phyloP scores from a whole-genome alignment of 2,797 vertebrate genomes.

The Brotula barbata region DNA sequence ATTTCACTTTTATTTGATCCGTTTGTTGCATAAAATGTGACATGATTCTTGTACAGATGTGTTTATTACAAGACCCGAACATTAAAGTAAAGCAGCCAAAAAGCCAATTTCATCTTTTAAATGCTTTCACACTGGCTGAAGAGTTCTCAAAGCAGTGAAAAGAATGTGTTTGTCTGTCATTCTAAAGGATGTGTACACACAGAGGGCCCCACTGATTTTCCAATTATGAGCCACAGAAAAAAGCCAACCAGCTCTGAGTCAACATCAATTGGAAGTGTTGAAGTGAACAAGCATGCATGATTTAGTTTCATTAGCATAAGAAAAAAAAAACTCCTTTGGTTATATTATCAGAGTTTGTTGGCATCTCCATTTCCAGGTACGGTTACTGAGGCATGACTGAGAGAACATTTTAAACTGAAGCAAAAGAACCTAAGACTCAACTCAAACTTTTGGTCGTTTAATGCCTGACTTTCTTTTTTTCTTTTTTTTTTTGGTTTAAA shows the following conservation, averaged over 20 bases:
- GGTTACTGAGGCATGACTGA: constrained; percentile 14
- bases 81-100: constrained; percentile 47
- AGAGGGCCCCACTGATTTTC: constrained; percentile 57
- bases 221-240: constrained; percentile 52
- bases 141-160: constrained; percentile 42
- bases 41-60: constrained; percentile 45
- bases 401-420: constrained; percentile 4
- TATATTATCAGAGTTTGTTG: constrained; percentile 34
- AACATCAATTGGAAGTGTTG: constrained; percentile 43
- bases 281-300: constrained; percentile 43
- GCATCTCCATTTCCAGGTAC: constrained; percentile 11
- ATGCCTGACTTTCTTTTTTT: constrained; percentile 11
- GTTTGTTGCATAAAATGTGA: constrained; percentile 59
- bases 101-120: constrained; percentile 65
- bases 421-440: constrained; percentile 19
- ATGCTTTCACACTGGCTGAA: constrained; percentile 52
- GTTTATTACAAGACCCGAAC: constrained; percentile 38
- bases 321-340: constrained; percentile 41
- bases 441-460: constrained; percentile 2
- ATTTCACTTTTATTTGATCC: constrained; percentile 64
- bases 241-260: constrained; percentile 59
- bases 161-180: constrained; percentile 60
- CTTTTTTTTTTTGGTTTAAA: too few relatives aligned
- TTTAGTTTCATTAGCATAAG: constrained; percentile 46
- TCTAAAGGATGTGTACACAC: constrained; percentile 45